A percentile compares a stretch with the other conserved stretches of the same genome.
Evolutionary conservation across 35 echinoderm and acorn worm genomes (phyloP).

Genomic region (Holothuria glaberrima): DNA sequence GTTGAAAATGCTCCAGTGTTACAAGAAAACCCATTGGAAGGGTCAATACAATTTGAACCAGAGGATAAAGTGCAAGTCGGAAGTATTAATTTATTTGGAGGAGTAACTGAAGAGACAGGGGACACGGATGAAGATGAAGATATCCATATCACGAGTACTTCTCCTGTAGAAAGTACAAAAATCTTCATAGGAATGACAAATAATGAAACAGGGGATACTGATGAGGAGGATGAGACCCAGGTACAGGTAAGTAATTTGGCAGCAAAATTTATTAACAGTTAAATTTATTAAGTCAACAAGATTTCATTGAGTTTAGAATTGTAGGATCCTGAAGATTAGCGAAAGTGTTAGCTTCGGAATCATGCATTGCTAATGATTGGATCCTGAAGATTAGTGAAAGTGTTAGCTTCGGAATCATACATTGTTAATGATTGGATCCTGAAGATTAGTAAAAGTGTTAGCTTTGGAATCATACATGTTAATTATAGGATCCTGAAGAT

Average conservation of each 20-base stretch:
- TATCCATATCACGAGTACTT: not conserved
- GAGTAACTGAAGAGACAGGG: not conserved
- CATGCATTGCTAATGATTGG: too few relatives aligned
- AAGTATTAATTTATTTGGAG: constrained; percentile 19
- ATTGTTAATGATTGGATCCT: too few relatives aligned
- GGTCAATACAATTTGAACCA: not conserved
- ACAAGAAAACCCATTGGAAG: constrained; percentile 1
- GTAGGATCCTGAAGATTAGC: too few relatives aligned
- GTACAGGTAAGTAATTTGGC: not conserved
- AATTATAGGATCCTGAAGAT: too few relatives aligned
- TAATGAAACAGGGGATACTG: constrained; percentile 36
- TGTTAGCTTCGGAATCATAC: too few relatives aligned
- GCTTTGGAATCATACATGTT: too few relatives aligned
- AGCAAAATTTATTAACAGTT: too few relatives aligned
- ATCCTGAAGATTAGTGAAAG: too few relatives aligned
- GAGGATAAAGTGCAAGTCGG: constrained; percentile 2
- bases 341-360: too few relatives aligned
- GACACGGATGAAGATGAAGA: constrained; percentile 30
- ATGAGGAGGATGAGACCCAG: constrained; percentile 14
- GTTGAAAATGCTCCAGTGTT: constrained; percentile 10
- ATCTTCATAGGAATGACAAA: constrained; percentile 22
- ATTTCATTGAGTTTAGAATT: too few relatives aligned
- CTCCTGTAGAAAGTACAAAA: constrained; percentile 13
- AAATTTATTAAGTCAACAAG: too few relatives aligned
- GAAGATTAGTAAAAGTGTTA: too few relatives aligned